Evolutionary conservation across 2,888 invertebrate species (phyloP).

Genomic region (Thymelicus acteon): DNA sequence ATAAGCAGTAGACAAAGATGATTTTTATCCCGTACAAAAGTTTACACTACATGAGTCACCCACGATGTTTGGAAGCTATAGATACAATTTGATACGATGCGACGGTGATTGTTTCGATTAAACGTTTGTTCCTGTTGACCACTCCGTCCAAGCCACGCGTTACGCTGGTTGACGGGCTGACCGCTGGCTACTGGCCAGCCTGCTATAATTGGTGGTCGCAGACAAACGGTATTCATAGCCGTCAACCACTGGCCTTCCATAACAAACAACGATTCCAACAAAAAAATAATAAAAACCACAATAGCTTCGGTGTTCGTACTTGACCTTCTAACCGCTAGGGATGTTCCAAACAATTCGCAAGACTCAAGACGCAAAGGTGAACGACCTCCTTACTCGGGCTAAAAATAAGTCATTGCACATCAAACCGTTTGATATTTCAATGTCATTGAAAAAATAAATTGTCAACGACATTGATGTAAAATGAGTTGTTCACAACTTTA

Average conservation of each 20-base stretch:
- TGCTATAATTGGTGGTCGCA: slow-evolving; percentile 95
- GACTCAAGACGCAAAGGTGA: slow-evolving; percentile 46
- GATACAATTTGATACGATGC: slow-evolving; percentile 41
- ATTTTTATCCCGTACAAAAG: slow-evolving; percentile 2
- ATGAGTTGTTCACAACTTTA: slow-evolving; percentile 14
- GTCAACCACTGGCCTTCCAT: slow-evolving; percentile 81
- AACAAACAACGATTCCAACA: slow-evolving; percentile 58
- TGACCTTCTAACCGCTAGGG: slow-evolving; percentile 73
- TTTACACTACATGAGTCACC: slow-evolving; percentile 12
- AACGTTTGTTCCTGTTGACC: slow-evolving; percentile 71
- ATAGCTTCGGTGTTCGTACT: slow-evolving; percentile 65
- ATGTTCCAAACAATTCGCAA: slow-evolving; percentile 51
- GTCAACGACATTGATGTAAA: slow-evolving; percentile 33
- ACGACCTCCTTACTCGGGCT: slow-evolving; percentile 53
- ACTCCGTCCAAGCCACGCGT: slow-evolving; percentile 48
- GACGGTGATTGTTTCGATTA: slow-evolving; percentile 72
- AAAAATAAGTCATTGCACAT: slow-evolving; percentile 36
- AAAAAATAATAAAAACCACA: slow-evolving; percentile 60
- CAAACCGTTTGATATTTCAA: slow-evolving; percentile 38
- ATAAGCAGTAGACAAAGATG: background rate
- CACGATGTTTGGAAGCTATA: slow-evolving; percentile 20
- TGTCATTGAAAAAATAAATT: slow-evolving; percentile 35
- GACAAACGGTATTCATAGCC: slow-evolving; percentile 88
- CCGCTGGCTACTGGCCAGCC: slow-evolving; percentile 90
- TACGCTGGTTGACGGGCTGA: slow-evolving; percentile 59